phyloP scores from a whole-genome alignment of 1,140 invertebrate species.

The Drosophila sproati region DNA sequence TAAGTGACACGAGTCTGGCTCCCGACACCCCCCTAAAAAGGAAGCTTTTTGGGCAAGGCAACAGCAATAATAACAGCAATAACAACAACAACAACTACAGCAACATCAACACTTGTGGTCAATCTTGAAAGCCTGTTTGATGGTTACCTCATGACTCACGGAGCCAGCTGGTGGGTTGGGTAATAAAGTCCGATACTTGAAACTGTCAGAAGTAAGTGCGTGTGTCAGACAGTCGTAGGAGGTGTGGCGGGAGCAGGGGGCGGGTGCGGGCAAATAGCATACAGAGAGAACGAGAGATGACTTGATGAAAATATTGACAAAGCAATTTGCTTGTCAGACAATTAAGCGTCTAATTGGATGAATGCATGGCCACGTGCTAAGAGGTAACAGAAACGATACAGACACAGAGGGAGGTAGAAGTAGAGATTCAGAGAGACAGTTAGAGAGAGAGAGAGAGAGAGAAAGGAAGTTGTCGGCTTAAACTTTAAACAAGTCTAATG shows the following conservation, averaged over 20 bases:
- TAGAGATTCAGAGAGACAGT: background rate
- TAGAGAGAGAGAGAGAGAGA: background rate
- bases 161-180: constrained; percentile 50
- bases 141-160: constrained; percentile 53
- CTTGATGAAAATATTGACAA: constrained; percentile 82
- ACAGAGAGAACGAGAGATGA: constrained; percentile 46
- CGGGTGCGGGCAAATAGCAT: background rate
- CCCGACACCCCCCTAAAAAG: constrained; percentile 37
- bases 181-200: constrained; percentile 79
- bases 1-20: constrained; percentile 67
- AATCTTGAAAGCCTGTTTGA: constrained; percentile 79
- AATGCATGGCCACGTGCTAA: constrained; percentile 65
- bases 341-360: constrained; percentile 83
- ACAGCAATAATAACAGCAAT: constrained; percentile 35
- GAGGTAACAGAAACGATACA: constrained; percentile 11
- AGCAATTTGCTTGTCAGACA: constrained; percentile 83
- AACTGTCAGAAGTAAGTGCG: constrained; percentile 73
- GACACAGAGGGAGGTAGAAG: background rate
- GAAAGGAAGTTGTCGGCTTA: constrained; percentile 44
- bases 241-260: background rate
- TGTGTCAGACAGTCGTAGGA: constrained; percentile 20
- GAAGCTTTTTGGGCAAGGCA: constrained; percentile 60
- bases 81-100: constrained; percentile 48
- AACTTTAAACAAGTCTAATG: constrained; percentile 43
- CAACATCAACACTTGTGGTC: constrained; percentile 70